Conservation (phyloP, 2,113 vertebrate genomes). For the Phalacrocorax aristotelis region DNA sequence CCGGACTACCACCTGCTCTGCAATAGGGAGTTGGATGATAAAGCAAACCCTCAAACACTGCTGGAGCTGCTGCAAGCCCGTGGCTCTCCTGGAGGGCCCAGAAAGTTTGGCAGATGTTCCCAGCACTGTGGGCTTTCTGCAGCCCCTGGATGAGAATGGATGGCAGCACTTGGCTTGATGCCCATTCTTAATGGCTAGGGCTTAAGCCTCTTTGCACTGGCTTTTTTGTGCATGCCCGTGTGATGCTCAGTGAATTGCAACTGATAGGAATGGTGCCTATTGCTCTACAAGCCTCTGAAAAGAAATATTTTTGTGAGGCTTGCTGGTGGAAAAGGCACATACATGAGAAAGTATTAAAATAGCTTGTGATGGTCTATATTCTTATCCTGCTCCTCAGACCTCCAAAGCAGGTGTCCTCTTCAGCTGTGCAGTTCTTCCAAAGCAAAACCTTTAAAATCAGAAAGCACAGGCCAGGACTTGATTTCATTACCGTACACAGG, state of each 20-base stretch:
- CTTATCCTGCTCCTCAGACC: background rate
- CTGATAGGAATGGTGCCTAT: background rate
- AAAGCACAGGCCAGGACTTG: background rate
- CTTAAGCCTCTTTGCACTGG: background rate
- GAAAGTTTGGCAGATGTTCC: background rate
- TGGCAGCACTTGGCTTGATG: background rate
- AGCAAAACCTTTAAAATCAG: conserved; percentile 22
- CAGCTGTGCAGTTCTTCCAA: background rate
- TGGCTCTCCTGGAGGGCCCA: background rate
- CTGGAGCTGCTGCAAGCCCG: background rate
- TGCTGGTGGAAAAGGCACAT: background rate
- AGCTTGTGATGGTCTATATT: background rate
- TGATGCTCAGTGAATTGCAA: background rate
- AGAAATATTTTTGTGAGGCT: background rate
- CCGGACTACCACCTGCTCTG: background rate
- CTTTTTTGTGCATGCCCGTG: background rate
- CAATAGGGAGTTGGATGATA: background rate
- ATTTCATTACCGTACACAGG: conserved; percentile 47
- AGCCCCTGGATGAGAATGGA: background rate
- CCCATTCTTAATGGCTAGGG: background rate
- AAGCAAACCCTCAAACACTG: background rate
- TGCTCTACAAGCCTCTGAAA: background rate
- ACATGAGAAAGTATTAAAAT: background rate
- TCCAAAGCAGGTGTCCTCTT: background rate
- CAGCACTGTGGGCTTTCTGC: background rate